phyloP scores from a whole-genome alignment of 2,888 invertebrate genomes.

The Trichacis sp. region DNA sequence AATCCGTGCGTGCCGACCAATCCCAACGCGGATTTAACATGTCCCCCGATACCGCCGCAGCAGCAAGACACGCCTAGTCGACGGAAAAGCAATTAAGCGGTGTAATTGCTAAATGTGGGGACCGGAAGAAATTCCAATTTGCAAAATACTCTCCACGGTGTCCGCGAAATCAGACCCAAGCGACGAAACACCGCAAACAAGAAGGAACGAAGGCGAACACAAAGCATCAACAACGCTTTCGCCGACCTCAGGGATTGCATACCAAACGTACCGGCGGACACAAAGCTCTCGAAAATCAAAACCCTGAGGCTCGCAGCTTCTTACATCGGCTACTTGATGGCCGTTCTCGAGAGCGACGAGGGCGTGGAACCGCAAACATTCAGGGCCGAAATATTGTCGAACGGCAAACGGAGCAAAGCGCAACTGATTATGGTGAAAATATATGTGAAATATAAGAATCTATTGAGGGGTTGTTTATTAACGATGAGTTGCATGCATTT shows the following conservation, averaged over 20 bases:
- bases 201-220: slow-evolving; percentile 91
- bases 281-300: slow-evolving; percentile 96
- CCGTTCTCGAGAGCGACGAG: slow-evolving; percentile 88
- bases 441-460: too few relatives aligned
- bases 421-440: slow-evolving; percentile 51
- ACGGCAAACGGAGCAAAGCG: slow-evolving; percentile 59
- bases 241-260: slow-evolving; percentile 93
- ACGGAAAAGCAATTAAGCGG: slow-evolving; percentile 24
- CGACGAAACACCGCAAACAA: slow-evolving; percentile 91
- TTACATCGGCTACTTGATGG: slow-evolving; percentile 92
- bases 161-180: slow-evolving; percentile 71
- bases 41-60: slow-evolving; percentile 42
- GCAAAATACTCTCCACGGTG: slow-evolving; percentile 45
- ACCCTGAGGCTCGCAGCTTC: slow-evolving; percentile 92
- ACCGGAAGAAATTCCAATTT: slow-evolving; percentile 24
- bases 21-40: slow-evolving; percentile 49
- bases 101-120: slow-evolving; percentile 28
- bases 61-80: slow-evolving; percentile 23
- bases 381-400: slow-evolving; percentile 81
- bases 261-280: slow-evolving; percentile 95
- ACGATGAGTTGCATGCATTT: too few relatives aligned
- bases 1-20: slow-evolving; percentile 47
- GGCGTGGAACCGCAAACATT: slow-evolving; percentile 84
- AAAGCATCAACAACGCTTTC: slow-evolving; percentile 95
- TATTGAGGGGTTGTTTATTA: too few relatives aligned